A percentile compares a stretch with the other conserved stretches of the same genome.
phyloP scores from a whole-genome alignment of 2,113 vertebrate species.

The Willisornis vidua region DNA sequence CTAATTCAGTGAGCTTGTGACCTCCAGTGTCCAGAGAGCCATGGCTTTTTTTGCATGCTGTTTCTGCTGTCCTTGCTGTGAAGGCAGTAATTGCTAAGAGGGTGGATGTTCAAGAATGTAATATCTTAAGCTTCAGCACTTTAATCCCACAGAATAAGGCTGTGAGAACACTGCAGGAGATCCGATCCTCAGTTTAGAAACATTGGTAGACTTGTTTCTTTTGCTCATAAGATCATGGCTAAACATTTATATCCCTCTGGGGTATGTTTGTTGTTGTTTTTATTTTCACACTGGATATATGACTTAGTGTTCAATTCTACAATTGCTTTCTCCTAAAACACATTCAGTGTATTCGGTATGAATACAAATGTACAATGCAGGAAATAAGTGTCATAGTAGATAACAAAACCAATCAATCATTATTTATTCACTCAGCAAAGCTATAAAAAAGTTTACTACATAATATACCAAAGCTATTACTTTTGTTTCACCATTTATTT shows the following conservation, averaged over 20 bases:
- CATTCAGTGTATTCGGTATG: background rate
- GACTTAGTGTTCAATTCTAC: background rate
- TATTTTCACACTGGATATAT: conserved; percentile 14
- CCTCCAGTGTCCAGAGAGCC: background rate
- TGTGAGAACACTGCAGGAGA: background rate
- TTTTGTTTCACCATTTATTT: conserved; percentile 37
- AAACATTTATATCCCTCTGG: background rate
- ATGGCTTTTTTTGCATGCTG: background rate
- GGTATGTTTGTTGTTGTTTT: conserved; percentile 1
- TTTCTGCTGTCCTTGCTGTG: background rate
- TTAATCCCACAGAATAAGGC: background rate
- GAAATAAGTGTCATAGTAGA: background rate
- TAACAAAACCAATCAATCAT: background rate
- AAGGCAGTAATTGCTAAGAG: background rate
- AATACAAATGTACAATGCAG: conserved; percentile 10
- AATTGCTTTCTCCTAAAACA: conserved; percentile 28
- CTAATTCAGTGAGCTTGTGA: background rate
- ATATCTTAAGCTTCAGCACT: background rate
- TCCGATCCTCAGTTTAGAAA: background rate
- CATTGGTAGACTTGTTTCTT: background rate
- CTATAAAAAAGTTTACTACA: background rate
- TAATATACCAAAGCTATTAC: conserved; percentile 14
- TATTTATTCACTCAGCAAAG: conserved; percentile 39
- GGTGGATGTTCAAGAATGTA: background rate
- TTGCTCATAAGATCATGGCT: background rate